phyloP scores from a whole-genome alignment of 2,797 vertebrate genomes.

The Passerculus sandwichensis region DNA sequence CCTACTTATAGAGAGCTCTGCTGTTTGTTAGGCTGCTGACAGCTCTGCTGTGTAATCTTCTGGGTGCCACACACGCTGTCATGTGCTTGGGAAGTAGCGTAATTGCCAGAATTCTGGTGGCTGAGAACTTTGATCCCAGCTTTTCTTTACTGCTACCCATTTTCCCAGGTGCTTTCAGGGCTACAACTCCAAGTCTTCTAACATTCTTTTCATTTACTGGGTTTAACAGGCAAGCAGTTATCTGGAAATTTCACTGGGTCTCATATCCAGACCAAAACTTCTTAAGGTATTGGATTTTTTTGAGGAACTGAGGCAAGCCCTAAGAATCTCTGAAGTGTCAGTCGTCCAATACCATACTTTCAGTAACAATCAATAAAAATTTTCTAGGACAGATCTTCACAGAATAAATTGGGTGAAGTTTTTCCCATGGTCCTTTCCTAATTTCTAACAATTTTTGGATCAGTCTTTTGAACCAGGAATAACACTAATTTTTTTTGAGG shows the following conservation, averaged over 20 bases:
- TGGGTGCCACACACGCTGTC: background rate
- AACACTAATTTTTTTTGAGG: fast-evolving
- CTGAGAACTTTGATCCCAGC: background rate
- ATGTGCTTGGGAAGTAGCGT: background rate
- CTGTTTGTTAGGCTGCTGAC: background rate
- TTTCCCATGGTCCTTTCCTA: background rate
- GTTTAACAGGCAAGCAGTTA: background rate
- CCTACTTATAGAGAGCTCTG: background rate
- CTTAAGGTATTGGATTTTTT: background rate
- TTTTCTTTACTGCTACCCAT: background rate
- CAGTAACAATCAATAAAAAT: background rate
- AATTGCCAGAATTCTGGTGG: background rate
- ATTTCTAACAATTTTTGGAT: background rate
- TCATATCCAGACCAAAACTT: background rate
- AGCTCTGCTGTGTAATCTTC: background rate
- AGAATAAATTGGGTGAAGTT: background rate
- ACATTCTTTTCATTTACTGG: background rate
- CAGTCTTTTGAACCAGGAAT: background rate
- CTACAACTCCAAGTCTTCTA: background rate
- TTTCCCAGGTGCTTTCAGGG: background rate
- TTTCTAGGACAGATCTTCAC: background rate
- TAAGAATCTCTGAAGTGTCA: background rate
- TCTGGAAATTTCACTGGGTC: background rate
- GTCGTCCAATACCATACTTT: background rate
- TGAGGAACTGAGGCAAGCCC: background rate